A percentile compares a stretch with the other conserved stretches of the same genome.
Evolutionary conservation across 2,888 invertebrate genomes (phyloP).

Genomic region (Thelaira solivaga): DNA sequence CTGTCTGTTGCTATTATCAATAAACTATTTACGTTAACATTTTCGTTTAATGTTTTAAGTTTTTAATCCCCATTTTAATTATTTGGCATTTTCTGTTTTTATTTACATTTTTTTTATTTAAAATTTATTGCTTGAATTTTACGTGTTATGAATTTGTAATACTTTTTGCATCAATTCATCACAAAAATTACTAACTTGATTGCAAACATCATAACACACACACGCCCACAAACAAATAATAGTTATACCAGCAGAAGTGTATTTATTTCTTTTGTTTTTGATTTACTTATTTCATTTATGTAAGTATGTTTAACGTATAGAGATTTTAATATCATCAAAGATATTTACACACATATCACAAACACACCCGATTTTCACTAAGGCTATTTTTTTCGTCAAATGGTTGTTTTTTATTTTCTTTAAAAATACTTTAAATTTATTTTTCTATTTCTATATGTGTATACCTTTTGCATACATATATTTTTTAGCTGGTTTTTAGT

Average conservation of each 20-base stretch:
- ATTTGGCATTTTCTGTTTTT: slow-evolving; percentile 4
- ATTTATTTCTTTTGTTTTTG: slow-evolving; percentile 18
- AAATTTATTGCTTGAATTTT: slow-evolving; percentile 59
- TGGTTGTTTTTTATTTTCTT: background rate
- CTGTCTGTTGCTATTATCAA: background rate
- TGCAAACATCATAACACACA: slow-evolving; percentile 1
- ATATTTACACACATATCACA: background rate
- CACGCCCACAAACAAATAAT: slow-evolving; percentile 5
- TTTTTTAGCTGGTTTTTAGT: slow-evolving; percentile 22
- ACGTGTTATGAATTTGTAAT: slow-evolving; percentile 64
- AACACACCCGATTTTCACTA: slow-evolving; percentile 33
- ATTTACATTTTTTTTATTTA: background rate
- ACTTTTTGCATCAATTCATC: slow-evolving; percentile 53
- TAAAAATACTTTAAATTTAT: slow-evolving; percentile 21
- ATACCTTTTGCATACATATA: background rate
- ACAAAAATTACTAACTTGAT: background rate
- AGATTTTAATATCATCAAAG: slow-evolving; percentile 11
- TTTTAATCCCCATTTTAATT: slow-evolving; percentile 27
- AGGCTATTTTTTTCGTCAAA: background rate
- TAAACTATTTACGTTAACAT: background rate
- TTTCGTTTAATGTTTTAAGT: background rate
- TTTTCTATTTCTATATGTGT: slow-evolving; percentile 3
- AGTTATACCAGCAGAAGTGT: background rate
- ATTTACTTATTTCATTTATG: slow-evolving; percentile 20
- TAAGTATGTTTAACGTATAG: slow-evolving; percentile 26